phyloP scores from a whole-genome alignment of 1,140 invertebrate genomes.

The Hylaeus volcanicus region DNA sequence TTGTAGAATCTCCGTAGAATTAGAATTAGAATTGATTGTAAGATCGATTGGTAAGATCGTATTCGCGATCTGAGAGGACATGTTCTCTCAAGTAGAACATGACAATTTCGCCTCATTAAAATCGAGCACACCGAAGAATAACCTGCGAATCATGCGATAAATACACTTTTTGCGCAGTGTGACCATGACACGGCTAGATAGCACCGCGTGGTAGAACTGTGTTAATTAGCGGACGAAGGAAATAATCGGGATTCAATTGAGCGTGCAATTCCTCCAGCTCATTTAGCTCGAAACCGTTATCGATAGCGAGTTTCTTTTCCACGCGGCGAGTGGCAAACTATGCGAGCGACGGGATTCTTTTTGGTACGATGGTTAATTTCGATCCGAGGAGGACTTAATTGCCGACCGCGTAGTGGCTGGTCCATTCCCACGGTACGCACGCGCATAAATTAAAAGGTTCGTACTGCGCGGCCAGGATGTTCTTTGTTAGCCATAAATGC shows the following conservation, averaged over 20 bases:
- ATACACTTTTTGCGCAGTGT: background rate
- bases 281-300: constrained; percentile 8
- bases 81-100: too few relatives aligned
- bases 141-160: background rate
- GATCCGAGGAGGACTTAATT: constrained; percentile 29
- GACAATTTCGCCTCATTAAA: too few relatives aligned
- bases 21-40: too few relatives aligned
- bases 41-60: too few relatives aligned
- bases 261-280: background rate
- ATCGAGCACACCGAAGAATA: too few relatives aligned
- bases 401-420: background rate
- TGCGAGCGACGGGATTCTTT: background rate
- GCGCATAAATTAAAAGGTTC: constrained; percentile 51
- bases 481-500: constrained; percentile 58
- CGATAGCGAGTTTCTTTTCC: background rate
- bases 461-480: constrained; percentile 38
- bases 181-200: background rate
- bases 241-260: constrained; percentile 33
- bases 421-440: background rate
- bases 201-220: background rate
- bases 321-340: background rate
- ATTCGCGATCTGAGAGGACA: too few relatives aligned
- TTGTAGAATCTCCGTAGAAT: too few relatives aligned
- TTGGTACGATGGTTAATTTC: constrained; percentile 5
- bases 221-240: background rate